phyloP scores from a whole-genome alignment of 2,888 invertebrate genomes.

The Lymantria dispar region DNA sequence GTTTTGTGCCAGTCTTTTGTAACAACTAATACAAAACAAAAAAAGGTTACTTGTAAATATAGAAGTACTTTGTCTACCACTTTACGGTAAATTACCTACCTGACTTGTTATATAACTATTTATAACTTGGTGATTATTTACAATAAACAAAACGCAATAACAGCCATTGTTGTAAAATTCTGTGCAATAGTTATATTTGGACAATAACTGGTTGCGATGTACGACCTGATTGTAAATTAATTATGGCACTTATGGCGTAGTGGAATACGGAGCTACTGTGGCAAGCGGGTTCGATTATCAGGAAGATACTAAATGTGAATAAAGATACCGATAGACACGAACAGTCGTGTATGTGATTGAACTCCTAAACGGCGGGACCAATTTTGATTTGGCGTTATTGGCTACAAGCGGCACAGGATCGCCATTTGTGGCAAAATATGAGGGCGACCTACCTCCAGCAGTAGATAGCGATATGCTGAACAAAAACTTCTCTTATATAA shows the following conservation, averaged over 20 bases:
- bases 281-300: too few species aligned
- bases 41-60: not conserved
- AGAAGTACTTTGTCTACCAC: not conserved
- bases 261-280: too few species aligned
- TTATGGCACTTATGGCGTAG: not conserved
- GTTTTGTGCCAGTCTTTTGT: not conserved
- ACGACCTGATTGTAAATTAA: not conserved
- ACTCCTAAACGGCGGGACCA: too few species aligned
- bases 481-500: too few species aligned
- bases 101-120: not conserved
- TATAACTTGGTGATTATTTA: not conserved
- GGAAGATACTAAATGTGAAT: too few species aligned
- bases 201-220: not conserved
- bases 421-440: too few species aligned
- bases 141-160: conserved; percentile 3
- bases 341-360: too few species aligned
- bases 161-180: not conserved
- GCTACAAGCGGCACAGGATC: too few species aligned
- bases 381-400: too few species aligned
- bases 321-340: too few species aligned
- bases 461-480: too few species aligned
- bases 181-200: not conserved
- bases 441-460: too few species aligned
- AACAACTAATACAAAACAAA: not conserved
- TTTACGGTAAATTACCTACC: conserved; percentile 4